Evolutionary conservation across 2,113 vertebrate genomes (phyloP).

Genomic region (Passer montanus): DNA sequence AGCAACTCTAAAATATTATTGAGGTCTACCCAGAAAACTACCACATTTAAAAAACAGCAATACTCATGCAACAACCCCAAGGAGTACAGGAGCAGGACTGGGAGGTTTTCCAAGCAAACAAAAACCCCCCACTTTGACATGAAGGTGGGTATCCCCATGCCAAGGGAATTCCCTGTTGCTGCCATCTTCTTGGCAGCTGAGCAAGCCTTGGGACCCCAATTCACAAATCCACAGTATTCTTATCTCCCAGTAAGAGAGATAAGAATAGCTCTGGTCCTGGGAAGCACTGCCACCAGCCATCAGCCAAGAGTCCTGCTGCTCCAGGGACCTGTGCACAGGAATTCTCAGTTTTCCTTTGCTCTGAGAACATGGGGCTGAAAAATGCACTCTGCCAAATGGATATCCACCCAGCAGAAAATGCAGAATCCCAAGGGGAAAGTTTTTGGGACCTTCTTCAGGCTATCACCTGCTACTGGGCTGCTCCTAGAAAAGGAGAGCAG

Average conservation of each 20-base stretch:
- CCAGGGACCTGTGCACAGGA: background rate
- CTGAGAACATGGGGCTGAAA: background rate
- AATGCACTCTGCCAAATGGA: background rate
- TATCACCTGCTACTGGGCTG: background rate
- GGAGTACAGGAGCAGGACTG: background rate
- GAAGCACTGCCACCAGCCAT: background rate
- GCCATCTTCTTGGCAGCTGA: background rate
- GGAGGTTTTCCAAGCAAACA: background rate
- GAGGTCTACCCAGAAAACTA: background rate
- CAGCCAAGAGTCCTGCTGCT: background rate
- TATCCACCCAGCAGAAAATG: background rate
- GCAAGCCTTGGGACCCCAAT: background rate
- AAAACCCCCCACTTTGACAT: fast-evolving
- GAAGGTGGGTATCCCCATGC: background rate
- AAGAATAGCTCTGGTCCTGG: background rate
- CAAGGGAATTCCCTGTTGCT: background rate
- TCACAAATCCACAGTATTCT: background rate
- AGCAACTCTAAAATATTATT: background rate
- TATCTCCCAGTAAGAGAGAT: background rate
- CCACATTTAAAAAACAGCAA: background rate
- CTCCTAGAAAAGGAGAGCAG: background rate
- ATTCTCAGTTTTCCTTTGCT: background rate
- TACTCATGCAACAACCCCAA: background rate
- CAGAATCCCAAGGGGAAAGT: background rate
- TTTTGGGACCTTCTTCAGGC: background rate